Percentiles rank a stretch among this genome's conserved stretches.
These are phyloP conservation scores for Acinonyx jubatus DNA, from an alignment of 2,113 vertebrate species.

Conservation along the genomic window DNA sequence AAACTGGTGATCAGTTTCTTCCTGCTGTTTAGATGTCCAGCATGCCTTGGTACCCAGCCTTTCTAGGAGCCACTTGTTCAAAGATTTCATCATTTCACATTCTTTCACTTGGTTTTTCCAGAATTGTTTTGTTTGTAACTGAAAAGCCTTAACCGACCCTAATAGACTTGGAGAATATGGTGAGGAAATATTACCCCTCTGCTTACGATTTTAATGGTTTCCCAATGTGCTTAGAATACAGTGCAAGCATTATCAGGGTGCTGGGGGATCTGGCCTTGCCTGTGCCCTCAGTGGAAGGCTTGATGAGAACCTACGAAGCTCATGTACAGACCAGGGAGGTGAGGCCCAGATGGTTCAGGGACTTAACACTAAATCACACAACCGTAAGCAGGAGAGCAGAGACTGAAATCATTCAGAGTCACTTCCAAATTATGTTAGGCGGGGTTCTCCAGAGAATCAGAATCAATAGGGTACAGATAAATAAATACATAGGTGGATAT, in stretches of 20 bases:
- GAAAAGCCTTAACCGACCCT: neutral
- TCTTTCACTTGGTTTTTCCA: neutral
- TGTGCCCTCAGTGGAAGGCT: fast-evolving
- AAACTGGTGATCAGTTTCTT: neutral
- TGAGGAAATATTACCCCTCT: neutral
- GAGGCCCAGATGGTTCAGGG: neutral
- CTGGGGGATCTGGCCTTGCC: neutral
- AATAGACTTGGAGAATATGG: neutral
- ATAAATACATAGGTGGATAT: no score
- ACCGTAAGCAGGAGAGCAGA: neutral
- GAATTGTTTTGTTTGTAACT: neutral
- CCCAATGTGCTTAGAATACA: neutral
- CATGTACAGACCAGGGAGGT: neutral
- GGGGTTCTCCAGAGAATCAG: neutral
- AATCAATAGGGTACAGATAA: neutral
- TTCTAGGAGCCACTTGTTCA: neutral
- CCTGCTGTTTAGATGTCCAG: neutral
- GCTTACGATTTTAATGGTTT: neutral
- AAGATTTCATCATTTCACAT: neutral
- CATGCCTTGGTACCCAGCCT: no score
- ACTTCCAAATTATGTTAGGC: neutral
- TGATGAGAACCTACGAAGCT: neutral
- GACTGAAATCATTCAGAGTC: neutral
- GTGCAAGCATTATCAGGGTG: fast-evolving
- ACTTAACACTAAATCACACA: neutral